Base-by-base conservation (phyloP, 2,888 invertebrate species). In the Tachina lurida region DNA sequence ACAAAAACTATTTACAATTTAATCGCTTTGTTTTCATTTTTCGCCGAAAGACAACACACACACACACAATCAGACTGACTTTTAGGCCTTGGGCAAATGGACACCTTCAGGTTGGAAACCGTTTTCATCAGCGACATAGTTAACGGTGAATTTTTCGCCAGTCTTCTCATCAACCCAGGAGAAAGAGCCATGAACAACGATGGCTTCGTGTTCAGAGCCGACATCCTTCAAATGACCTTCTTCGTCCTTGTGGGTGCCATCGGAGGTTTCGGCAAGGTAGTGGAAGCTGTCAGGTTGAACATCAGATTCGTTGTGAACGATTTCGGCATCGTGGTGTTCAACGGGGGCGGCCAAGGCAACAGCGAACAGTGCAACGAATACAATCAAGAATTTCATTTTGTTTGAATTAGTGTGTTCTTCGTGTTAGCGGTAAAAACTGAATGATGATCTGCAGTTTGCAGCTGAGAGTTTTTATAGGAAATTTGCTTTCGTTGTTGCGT, bases 281-380 rank as follows among this genome's bases (percentile, higher is more conserved):
- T 73, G 52, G 80, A 68, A 87, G 19, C 58, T 12, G 39, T 88
- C 88, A 31, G 88, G 88, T n/a, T 86, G 84, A 9, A 89, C 88
- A 90, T 95, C 94, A 83, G 92, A 92, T 43, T 95, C 94, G 88
- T 94, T 94, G 78, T 94, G 93, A 47, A 94, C 74, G 84, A 95
- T 93, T 88, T 94, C 93, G 2, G 94, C 95, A 54, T 89, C 88
- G 52, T 76, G 54, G 2, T 76, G 65, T 13, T 76, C 75, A 56
- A 84, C 62, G 39, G 89, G 88, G 13, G 87, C 88, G 62, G 90
- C 89, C 60, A 89, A 77, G 31, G 89, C 90, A 45, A 89, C 86
- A 45, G 89, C 90, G 81, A 90, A 87, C 65, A 89, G 87, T 41
- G 89, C 88, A 77, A 87, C 89, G 80, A 91, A 88, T 54, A 90